A percentile compares a stretch with the other conserved stretches of the same genome.
These are phyloP conservation scores for Limnephilus lunatus DNA, from an alignment of 2,888 invertebrate genomes.

Conservation along the genomic window DNA sequence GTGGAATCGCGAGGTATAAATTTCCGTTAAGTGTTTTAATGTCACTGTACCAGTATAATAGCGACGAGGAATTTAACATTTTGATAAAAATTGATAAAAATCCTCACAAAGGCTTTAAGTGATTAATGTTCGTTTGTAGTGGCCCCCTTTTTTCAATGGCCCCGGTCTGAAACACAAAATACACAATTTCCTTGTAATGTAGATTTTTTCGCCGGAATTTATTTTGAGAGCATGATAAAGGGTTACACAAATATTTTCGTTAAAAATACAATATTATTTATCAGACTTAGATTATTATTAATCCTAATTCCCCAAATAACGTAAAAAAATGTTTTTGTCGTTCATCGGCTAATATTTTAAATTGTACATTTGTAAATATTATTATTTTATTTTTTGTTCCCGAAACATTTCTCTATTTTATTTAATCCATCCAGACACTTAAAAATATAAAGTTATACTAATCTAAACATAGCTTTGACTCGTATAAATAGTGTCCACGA, in stretches of 20 bases:
- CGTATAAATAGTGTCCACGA: too few species aligned
- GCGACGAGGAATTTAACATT: slow-evolving; percentile 58
- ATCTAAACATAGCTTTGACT: too few species aligned
- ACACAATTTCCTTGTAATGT: slow-evolving; percentile 38
- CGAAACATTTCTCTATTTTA: not conserved
- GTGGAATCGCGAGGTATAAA: slow-evolving; percentile 62
- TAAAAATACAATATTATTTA: not conserved
- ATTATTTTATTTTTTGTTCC: not conserved
- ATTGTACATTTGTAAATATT: not conserved
- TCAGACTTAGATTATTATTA: not conserved
- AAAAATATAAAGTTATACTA: not conserved
- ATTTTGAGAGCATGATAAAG: slow-evolving; percentile 4
- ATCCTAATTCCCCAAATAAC: not conserved
- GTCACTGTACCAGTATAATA: slow-evolving; percentile 64
- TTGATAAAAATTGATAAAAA: slow-evolving; percentile 59
- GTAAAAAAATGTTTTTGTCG: not conserved
- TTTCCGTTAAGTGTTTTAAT: slow-evolving; percentile 64
- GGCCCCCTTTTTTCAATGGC: slow-evolving; percentile 41
- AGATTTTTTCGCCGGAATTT: slow-evolving; percentile 19
- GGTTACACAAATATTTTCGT: slow-evolving; percentile 37
- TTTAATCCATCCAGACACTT: not conserved
- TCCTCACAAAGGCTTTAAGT: slow-evolving; percentile 43
- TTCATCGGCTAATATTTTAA: not conserved
- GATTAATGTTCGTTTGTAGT: slow-evolving; percentile 44
- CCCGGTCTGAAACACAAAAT: slow-evolving; percentile 30